Evolutionary conservation across 1,140 invertebrate species (phyloP).

Genomic region (Zaprionus davidi): DNA sequence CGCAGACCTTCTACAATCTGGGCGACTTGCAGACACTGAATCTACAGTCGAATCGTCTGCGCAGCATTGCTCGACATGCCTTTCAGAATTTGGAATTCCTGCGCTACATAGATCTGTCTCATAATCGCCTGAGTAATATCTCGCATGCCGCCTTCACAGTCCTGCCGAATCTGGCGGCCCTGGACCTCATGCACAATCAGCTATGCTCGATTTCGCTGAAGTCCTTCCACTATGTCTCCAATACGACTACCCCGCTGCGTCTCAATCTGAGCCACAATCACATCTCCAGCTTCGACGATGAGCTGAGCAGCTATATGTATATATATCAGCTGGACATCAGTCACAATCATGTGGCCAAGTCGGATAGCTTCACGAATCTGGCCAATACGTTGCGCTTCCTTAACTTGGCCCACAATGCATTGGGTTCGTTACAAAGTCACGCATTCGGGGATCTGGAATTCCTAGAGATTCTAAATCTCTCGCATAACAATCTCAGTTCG

Average conservation of each 20-base stretch:
- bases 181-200: slow-evolving; percentile 90
- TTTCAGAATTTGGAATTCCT: slow-evolving; percentile 89
- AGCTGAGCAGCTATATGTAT: slow-evolving; percentile 85
- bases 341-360: slow-evolving; percentile 87
- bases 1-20: slow-evolving; percentile 88
- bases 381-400: slow-evolving; percentile 88
- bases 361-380: slow-evolving; percentile 88
- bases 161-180: slow-evolving; percentile 88
- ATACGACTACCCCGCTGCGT: slow-evolving; percentile 86
- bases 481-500: slow-evolving; percentile 90
- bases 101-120: slow-evolving; percentile 88
- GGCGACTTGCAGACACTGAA: slow-evolving; percentile 88
- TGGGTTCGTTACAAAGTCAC: slow-evolving; percentile 89
- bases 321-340: slow-evolving; percentile 90
- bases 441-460: slow-evolving; percentile 89
- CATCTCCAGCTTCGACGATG: slow-evolving; percentile 87
- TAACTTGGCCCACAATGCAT: slow-evolving; percentile 90
- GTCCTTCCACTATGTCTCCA: slow-evolving; percentile 88
- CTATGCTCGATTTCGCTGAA: slow-evolving; percentile 88
- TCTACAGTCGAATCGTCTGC: slow-evolving; percentile 89
- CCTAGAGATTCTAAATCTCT: slow-evolving; percentile 90
- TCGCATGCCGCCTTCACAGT: slow-evolving; percentile 88
- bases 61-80: slow-evolving; percentile 85
- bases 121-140: slow-evolving; percentile 88
- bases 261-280: slow-evolving; percentile 90